These are phyloP conservation scores for Synanthedon formicaeformis DNA, from an alignment of 2,888 invertebrate species.

Conservation along the genomic window DNA sequence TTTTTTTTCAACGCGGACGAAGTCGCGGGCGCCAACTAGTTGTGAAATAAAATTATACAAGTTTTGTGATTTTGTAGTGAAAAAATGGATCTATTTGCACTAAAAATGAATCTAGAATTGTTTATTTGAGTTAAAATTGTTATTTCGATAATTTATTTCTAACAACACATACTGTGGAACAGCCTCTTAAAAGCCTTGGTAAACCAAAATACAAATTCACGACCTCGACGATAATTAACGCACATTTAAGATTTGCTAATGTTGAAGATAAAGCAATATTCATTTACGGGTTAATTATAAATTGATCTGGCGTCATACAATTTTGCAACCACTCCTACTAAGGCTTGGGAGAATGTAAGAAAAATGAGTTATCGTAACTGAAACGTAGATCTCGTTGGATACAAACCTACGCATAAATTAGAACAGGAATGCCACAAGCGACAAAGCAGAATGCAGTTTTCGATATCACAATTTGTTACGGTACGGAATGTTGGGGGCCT, in stretches of 20 bases:
- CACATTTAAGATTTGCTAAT: neutral
- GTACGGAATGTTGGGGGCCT: neutral
- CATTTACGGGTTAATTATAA: slow-evolving; percentile 14
- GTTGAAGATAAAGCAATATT: slow-evolving; percentile 5
- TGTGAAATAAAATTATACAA: too few species aligned
- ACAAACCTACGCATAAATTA: neutral
- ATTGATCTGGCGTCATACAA: slow-evolving; percentile 18
- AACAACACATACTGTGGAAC: too few species aligned
- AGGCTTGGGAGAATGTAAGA: slow-evolving; percentile 17
- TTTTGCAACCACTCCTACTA: slow-evolving; percentile 26
- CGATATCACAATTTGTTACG: neutral
- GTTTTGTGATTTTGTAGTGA: too few species aligned
- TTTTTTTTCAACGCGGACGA: too few species aligned
- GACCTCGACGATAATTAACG: too few species aligned
- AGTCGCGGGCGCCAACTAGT: too few species aligned
- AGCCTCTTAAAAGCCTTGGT: too few species aligned
- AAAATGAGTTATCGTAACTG: slow-evolving; percentile 21
- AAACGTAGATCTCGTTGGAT: slow-evolving; percentile 8
- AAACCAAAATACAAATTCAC: too few species aligned
- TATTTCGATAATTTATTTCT: too few species aligned
- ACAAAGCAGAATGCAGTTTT: slow-evolving; percentile 4
- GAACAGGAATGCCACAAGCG: slow-evolving; percentile 3
- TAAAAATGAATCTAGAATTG: too few species aligned
- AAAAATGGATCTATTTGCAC: too few species aligned
- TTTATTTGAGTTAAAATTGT: too few species aligned